Evolutionary conservation across 30 jellyfish, hydroid and myxozoan genomes (phyloP).

Genomic region (Cassiopea andromeda): DNA sequence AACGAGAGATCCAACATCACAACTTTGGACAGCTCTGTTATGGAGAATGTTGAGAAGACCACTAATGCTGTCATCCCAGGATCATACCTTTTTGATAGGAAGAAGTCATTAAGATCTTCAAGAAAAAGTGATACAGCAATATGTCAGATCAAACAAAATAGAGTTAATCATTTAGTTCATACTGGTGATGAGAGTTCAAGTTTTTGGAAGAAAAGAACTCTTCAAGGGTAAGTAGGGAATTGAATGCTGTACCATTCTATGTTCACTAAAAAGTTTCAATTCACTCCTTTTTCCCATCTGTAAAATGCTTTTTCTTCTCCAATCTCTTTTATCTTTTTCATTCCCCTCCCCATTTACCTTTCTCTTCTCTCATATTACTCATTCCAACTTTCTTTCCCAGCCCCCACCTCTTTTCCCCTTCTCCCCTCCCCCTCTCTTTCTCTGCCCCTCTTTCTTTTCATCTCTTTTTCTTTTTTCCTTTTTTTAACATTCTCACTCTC

Average conservation of each 20-base stretch:
- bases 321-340: too few relatives aligned
- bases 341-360: too few relatives aligned
- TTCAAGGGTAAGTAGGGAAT: conserved; percentile 9
- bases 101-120: conserved; percentile 7
- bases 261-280: too few relatives aligned
- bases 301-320: neutral
- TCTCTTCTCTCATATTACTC: too few relatives aligned
- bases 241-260: too few relatives aligned
- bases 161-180: neutral
- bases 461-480: too few relatives aligned
- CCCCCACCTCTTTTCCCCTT: too few relatives aligned
- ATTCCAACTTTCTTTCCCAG: too few relatives aligned
- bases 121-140: conserved; percentile 45
- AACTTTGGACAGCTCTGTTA: neutral
- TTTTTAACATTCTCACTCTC: too few relatives aligned
- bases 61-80: conserved; percentile 6
- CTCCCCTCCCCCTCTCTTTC: too few relatives aligned
- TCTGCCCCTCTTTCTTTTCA: too few relatives aligned
- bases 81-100: conserved; percentile 22
- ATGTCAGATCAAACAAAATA: neutral
- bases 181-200: conserved; percentile 1
- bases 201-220: conserved; percentile 8
- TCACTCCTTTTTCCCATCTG: too few relatives aligned
- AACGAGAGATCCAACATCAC: neutral
- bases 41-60: conserved; percentile 7